Conservation (phyloP, 2,888 invertebrate species). For the Hyposoter dolosus region DNA sequence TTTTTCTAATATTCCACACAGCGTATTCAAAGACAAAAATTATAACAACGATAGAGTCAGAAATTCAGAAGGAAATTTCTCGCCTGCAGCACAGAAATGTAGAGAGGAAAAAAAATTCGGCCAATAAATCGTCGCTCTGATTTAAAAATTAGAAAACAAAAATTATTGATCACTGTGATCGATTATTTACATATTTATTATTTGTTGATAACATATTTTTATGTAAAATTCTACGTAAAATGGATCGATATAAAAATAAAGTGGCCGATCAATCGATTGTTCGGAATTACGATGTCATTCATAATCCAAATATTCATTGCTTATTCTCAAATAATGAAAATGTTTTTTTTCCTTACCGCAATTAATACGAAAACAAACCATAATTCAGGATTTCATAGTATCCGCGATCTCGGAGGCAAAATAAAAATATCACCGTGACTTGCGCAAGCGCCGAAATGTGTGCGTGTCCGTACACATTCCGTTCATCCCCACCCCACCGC, state of each 20-base stretch:
- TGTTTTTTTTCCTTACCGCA: not conserved
- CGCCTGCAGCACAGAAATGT: not conserved
- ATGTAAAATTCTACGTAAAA: not conserved
- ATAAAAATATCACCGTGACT: conserved; percentile 22
- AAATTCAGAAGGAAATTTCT: not conserved
- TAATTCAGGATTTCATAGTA: not conserved
- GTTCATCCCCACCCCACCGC: not conserved
- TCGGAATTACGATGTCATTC: too few relatives aligned
- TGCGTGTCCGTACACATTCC: not conserved
- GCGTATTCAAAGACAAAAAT: not conserved
- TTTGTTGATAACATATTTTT: not conserved
- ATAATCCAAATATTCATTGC: not conserved
- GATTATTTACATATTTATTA: not conserved
- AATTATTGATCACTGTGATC: not conserved
- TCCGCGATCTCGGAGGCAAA: not conserved
- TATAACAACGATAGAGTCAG: not conserved
- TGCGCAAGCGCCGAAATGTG: conserved; percentile 41
- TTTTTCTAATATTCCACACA: not conserved
- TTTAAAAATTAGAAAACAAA: not conserved
- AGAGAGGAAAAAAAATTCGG: not conserved
- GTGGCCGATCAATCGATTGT: not conserved
- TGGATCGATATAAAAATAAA: not conserved
- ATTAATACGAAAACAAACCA: not conserved
- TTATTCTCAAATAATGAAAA: not conserved
- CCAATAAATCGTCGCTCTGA: not conserved